A percentile compares a stretch with the other conserved stretches of the same genome.
phyloP scores from a whole-genome alignment of 2,888 invertebrate species.

The Macrophya alboannulata region DNA sequence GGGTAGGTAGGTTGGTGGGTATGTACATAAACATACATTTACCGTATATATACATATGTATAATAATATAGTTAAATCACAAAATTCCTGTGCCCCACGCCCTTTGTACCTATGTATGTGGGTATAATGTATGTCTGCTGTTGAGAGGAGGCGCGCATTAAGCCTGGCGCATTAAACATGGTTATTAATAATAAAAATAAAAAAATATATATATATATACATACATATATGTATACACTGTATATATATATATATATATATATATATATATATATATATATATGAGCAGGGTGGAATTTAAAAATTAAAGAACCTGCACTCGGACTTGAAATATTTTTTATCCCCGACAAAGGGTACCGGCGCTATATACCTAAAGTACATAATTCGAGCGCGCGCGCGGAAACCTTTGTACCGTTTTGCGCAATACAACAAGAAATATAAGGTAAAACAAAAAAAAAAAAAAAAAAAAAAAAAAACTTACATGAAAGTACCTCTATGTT shows the following conservation, averaged over 20 bases:
- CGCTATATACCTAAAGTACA: no score
- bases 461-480: background rate
- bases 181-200: background rate
- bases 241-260: no score
- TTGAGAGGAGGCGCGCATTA: conserved; percentile 7
- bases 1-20: no score
- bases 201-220: no score
- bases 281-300: conserved; percentile 11
- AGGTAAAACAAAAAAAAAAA: background rate
- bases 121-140: background rate
- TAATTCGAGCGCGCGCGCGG: background rate
- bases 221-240: no score
- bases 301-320: conserved; percentile 21
- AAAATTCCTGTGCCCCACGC: background rate
- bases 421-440: background rate
- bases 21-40: no score
- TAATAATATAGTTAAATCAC: background rate
- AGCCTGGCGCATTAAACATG: background rate
- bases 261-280: background rate
- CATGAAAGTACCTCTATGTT: no score
- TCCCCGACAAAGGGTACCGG: background rate
- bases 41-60: background rate
- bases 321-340: background rate
- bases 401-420: background rate
- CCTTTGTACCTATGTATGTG: background rate